A percentile compares a stretch with the other conserved stretches of the same genome.
Conservation (phyloP, 2,888 invertebrate genomes). For the Drosophila siamana region DNA sequence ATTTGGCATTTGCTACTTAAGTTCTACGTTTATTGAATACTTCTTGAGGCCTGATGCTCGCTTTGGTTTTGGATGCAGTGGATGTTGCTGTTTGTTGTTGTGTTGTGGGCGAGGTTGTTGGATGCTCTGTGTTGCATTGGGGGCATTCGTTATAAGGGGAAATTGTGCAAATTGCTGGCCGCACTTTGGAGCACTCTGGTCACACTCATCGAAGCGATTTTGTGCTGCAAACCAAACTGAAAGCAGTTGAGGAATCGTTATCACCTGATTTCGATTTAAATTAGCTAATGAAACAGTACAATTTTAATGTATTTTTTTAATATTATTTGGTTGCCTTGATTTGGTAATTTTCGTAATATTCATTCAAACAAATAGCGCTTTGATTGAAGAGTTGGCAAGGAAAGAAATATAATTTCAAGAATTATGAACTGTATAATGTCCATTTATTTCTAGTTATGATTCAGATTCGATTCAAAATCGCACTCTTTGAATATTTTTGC, state of each 20-base stretch:
- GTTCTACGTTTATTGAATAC: constrained; percentile 21
- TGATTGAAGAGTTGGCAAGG: not conserved
- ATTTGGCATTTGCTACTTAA: constrained; percentile 59
- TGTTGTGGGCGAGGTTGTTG: constrained; percentile 81
- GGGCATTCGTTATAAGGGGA: constrained; percentile 73
- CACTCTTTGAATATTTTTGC: not conserved
- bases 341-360: not conserved
- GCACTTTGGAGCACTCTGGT: constrained; percentile 50
- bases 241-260: constrained; percentile 40
- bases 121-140: constrained; percentile 85
- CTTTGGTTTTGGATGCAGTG: constrained; percentile 41
- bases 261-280: constrained; percentile 15
- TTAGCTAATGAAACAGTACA: constrained; percentile 18
- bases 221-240: constrained; percentile 56
- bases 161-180: constrained; percentile 57
- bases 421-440: constrained; percentile 4
- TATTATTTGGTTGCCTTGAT: constrained; percentile 4
- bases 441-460: constrained; percentile 13
- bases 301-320: constrained; percentile 11
- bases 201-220: constrained; percentile 64
- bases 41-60: constrained; percentile 23
- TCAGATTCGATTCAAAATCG: not conserved
- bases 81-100: constrained; percentile 3
- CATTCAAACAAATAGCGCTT: no score
- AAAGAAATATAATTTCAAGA: not conserved